A percentile compares a stretch with the other conserved stretches of the same genome.
phyloP scores from a whole-genome alignment of 2,113 vertebrate species.

The Zeus faber region DNA sequence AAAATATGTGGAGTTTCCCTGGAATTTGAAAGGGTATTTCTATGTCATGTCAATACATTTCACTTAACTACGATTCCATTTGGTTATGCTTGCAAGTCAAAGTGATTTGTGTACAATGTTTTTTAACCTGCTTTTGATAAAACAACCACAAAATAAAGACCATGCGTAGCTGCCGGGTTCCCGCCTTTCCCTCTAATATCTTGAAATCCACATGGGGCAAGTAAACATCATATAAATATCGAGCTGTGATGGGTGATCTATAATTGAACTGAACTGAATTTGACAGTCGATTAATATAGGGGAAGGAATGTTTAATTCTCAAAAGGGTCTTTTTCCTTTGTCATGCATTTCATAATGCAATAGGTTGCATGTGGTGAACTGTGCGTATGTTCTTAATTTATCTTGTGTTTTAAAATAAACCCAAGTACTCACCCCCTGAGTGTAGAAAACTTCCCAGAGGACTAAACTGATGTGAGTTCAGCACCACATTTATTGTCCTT shows the following conservation, averaged over 20 bases:
- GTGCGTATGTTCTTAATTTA: conserved; percentile 72
- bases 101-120: no score
- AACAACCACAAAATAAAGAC: no score
- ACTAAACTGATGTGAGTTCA: conserved; percentile 31
- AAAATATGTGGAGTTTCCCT: no score
- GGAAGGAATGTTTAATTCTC: conserved; percentile 38
- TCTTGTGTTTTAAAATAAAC: conserved; percentile 63
- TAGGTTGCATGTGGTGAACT: conserved; percentile 41
- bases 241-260: background rate
- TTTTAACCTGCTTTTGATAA: no score
- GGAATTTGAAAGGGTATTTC: no score
- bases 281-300: conserved; percentile 37
- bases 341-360: conserved; percentile 39
- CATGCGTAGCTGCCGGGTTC: background rate
- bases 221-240: background rate
- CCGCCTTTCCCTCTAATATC: background rate
- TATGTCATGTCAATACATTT: no score
- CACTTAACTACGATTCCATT: no score
- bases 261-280: conserved; percentile 20
- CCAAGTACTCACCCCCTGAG: conserved; percentile 62
- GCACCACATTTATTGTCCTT: conserved; percentile 33
- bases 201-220: background rate
- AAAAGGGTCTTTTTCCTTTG: conserved; percentile 20
- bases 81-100: no score
- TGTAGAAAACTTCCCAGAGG: conserved; percentile 53